These are phyloP conservation scores for Myiagra hebetior DNA, from an alignment of 2,113 vertebrate species.

Conservation along the genomic window DNA sequence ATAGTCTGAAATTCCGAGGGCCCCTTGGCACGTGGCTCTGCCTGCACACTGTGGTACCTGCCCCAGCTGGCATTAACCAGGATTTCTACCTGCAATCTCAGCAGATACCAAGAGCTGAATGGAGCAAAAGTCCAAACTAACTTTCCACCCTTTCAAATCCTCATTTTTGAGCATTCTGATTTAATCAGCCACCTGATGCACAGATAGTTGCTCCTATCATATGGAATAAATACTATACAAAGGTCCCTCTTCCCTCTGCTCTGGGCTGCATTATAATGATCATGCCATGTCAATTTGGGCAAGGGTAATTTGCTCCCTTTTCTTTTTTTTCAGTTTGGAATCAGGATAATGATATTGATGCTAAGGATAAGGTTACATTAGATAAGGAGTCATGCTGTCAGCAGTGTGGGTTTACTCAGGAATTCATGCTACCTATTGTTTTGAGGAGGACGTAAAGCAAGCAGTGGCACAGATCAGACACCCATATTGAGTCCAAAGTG, in stretches of 20 bases:
- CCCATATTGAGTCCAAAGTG: not conserved
- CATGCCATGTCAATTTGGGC: not conserved
- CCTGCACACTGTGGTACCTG: not conserved
- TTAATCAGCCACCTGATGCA: not conserved
- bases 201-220: not conserved
- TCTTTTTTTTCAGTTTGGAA: not conserved
- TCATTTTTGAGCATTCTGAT: not conserved
- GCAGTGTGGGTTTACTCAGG: not conserved
- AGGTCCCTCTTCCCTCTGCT: not conserved
- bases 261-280: not conserved
- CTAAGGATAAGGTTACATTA: not conserved
- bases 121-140: not conserved
- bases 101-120: not conserved
- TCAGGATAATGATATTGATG: not conserved
- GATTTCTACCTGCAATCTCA: not conserved
- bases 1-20: not conserved
- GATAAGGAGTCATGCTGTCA: not conserved
- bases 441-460: not conserved
- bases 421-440: not conserved
- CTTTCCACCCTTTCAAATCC: not conserved
- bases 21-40: accelerated
- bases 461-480: not conserved
- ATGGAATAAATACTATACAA: not conserved
- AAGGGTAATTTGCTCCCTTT: not conserved
- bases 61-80: not conserved